Percentiles rank a stretch among this genome's conserved stretches.
Evolutionary conservation across 2,888 invertebrate genomes (phyloP).

Genomic region (Chaitophorus viminalis): DNA sequence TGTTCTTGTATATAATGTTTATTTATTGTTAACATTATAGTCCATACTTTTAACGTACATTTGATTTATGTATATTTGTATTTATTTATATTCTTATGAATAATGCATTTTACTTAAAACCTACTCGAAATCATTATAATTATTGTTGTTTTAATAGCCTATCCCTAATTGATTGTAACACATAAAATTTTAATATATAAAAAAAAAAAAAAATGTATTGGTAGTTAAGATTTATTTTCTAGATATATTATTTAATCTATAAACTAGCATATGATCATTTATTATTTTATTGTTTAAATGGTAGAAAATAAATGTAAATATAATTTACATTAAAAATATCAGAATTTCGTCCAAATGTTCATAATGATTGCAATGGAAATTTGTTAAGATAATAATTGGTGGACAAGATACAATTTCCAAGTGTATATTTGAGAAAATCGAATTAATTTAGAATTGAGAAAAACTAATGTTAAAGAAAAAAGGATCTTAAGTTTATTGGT

Average conservation of each 20-base stretch:
- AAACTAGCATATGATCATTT: conserved; percentile 9
- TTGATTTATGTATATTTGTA: neutral
- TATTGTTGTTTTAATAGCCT: neutral
- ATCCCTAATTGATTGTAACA: neutral
- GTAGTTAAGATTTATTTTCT: neutral
- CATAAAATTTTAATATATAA: neutral
- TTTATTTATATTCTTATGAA: neutral
- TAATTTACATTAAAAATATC: conserved; percentile 30
- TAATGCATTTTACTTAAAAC: neutral
- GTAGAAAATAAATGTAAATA: conserved; percentile 4
- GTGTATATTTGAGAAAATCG: conserved; percentile 32
- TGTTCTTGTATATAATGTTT: neutral
- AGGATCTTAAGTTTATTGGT: neutral
- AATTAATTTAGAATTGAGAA: conserved; percentile 33
- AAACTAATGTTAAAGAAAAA: neutral
- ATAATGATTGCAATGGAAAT: conserved; percentile 29
- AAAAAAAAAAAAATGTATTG: neutral
- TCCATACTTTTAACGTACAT: neutral
- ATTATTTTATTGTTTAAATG: conserved; percentile 5
- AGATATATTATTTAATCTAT: conserved; percentile 6
- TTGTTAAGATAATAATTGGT: neutral
- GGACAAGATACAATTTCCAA: conserved; percentile 23
- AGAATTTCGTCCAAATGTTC: conserved; percentile 55
- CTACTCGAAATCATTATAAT: neutral
- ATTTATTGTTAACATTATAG: neutral